Percentiles rank a stretch among this genome's conserved stretches.
Conservation (phyloP, 2,888 invertebrate species). For the Cancer borealis region DNA sequence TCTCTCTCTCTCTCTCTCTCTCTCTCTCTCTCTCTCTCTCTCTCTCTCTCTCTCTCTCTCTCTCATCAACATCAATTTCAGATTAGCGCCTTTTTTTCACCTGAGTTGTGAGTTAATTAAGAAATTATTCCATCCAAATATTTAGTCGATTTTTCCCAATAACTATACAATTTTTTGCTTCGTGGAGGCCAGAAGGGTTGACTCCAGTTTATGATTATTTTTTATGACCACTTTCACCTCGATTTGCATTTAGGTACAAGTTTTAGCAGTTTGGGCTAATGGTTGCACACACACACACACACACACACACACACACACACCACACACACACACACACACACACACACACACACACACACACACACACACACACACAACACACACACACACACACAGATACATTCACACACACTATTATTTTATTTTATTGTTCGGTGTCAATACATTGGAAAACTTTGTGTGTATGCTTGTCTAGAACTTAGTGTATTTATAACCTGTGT, state of each 20-base stretch:
- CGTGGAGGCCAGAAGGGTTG: background rate
- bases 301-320: constrained; percentile 20
- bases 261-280: constrained; percentile 33
- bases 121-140: constrained; percentile 17
- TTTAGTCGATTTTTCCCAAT: constrained; percentile 1
- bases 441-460: background rate
- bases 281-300: constrained; percentile 27
- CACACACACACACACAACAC: constrained; percentile 20
- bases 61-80: background rate
- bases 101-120: constrained; percentile 20
- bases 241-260: constrained; percentile 37
- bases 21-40: background rate
- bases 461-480: background rate
- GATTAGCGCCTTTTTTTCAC: background rate
- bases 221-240: background rate
- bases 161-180: constrained; percentile 1
- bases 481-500: background rate
- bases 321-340: constrained; percentile 20
- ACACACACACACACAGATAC: background rate
- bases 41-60: background rate
- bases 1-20: constrained; percentile 20
- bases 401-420: background rate
- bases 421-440: background rate
- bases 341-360: constrained; percentile 20
- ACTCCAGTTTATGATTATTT: constrained; percentile 21